phyloP scores from a whole-genome alignment of 2,888 invertebrate species.

The Eupsilia transversa region DNA sequence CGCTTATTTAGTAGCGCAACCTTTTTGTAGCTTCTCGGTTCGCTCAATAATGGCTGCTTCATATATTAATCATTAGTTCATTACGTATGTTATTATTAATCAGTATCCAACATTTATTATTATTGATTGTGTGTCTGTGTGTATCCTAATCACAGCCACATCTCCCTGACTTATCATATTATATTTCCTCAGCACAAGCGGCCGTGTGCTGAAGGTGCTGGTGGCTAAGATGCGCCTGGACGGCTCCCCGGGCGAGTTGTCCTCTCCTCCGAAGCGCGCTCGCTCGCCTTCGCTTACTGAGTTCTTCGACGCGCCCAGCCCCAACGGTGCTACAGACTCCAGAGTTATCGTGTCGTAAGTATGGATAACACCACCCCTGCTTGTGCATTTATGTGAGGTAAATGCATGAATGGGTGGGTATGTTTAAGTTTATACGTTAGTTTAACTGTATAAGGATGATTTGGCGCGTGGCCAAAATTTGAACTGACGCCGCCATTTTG shows the following conservation, averaged over 20 bases:
- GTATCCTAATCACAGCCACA: too few relatives aligned
- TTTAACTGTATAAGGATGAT: not conserved
- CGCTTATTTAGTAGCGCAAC: too few relatives aligned
- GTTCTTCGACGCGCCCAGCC: constrained; percentile 85
- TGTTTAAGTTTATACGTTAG: not conserved
- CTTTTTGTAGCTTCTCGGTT: too few relatives aligned
- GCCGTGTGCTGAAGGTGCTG: constrained; percentile 83
- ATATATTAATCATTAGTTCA: too few relatives aligned
- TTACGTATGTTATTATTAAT: too few relatives aligned
- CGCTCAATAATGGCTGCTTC: too few relatives aligned
- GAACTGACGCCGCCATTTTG: not conserved
- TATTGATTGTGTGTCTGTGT: too few relatives aligned
- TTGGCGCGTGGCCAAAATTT: not conserved
- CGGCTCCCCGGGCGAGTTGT: constrained; percentile 49
- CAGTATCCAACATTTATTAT: too few relatives aligned
- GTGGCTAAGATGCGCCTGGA: constrained; percentile 83
- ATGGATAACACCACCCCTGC: not conserved
- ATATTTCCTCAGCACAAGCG: constrained; percentile 68
- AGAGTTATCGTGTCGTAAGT: constrained; percentile 83
- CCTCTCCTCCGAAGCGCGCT: constrained; percentile 69
- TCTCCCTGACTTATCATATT: not conserved
- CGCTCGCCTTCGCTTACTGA: constrained; percentile 34
- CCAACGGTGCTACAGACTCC: constrained; percentile 83
- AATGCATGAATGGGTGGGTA: not conserved
- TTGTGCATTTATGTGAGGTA: not conserved